Conservation (phyloP, 2,113 vertebrate species). For the Glaucomys volans region DNA sequence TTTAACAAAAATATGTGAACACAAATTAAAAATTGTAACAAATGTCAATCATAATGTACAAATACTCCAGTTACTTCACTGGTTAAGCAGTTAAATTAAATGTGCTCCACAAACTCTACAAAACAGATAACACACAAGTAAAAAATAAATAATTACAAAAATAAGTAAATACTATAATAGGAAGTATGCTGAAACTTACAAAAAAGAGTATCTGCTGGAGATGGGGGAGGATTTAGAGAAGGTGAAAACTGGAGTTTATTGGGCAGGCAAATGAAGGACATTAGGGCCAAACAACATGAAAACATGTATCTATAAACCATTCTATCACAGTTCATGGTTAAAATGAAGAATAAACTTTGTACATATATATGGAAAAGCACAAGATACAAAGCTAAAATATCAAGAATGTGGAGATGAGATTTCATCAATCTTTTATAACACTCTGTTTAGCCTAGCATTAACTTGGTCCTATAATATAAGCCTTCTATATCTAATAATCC, state of each 20-base stretch:
- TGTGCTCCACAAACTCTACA: not conserved
- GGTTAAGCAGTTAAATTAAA: not conserved
- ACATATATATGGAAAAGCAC: constrained; percentile 9
- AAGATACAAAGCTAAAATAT: constrained; percentile 4
- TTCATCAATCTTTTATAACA: not conserved
- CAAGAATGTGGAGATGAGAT: not conserved
- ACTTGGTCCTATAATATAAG: not conserved
- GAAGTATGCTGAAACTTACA: not conserved
- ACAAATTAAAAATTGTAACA: not conserved
- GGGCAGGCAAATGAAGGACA: not conserved
- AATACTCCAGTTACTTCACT: constrained; percentile 17
- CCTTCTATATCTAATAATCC: not conserved
- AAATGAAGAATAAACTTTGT: not conserved
- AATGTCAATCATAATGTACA: not conserved
- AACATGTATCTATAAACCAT: not conserved
- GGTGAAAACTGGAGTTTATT: too few relatives aligned
- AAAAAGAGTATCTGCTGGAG: not conserved
- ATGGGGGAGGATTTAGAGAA: too few relatives aligned
- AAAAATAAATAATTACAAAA: too few relatives aligned
- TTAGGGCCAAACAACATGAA: not conserved
- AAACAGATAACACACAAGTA: not conserved
- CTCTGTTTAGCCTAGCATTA: constrained; percentile 41
- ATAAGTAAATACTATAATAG: not conserved
- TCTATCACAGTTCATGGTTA: not conserved
- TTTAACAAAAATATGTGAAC: not conserved